Conservation (phyloP, 2,797 vertebrate species). For the Xiphorhynchus erythropygius region DNA sequence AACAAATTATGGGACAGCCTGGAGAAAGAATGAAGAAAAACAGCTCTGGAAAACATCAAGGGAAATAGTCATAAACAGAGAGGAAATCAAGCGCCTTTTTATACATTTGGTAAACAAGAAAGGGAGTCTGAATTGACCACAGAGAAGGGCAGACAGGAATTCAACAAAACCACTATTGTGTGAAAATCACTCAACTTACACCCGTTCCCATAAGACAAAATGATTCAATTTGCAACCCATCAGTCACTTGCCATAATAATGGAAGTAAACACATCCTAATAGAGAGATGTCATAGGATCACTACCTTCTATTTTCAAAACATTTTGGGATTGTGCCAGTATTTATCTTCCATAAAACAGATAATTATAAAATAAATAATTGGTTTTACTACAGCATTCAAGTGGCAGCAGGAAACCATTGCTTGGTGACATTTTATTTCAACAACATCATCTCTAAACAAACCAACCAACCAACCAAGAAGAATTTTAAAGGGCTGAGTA, state of each 20-base stretch:
- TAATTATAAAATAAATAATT: constrained; percentile 53
- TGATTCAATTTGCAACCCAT: constrained; percentile 10
- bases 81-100: background rate
- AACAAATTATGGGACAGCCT: background rate
- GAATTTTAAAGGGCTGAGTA: background rate
- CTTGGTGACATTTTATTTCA: constrained; percentile 25
- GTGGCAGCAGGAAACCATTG: constrained; percentile 3
- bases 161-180: background rate
- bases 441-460: background rate
- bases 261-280: background rate
- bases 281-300: background rate
- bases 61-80: background rate
- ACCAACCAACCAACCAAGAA: background rate
- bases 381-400: constrained; percentile 1
- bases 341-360: constrained; percentile 39
- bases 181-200: constrained; percentile 8
- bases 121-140: background rate
- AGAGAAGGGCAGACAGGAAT: background rate
- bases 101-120: background rate
- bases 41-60: background rate
- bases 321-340: background rate
- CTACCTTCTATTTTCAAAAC: background rate
- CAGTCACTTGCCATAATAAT: background rate
- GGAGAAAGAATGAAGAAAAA: background rate
- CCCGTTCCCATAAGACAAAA: background rate